Evolutionary conservation across 2,797 vertebrate genomes (phyloP).

Genomic region (Petrocephalus sullivani): DNA sequence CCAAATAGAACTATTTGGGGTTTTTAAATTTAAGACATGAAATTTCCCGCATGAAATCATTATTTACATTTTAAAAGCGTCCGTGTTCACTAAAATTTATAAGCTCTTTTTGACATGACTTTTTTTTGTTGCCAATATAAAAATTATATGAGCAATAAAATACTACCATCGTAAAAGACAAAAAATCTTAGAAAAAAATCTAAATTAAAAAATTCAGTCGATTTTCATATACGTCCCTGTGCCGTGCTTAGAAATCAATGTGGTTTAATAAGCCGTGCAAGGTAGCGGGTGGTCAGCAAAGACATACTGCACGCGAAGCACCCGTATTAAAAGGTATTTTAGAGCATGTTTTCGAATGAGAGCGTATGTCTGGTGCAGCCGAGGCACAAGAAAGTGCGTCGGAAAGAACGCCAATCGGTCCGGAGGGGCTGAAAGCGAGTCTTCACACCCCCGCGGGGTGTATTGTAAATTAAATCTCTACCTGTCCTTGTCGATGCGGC

Average conservation of each 20-base stretch:
- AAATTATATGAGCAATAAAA: not conserved
- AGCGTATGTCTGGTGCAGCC: not conserved
- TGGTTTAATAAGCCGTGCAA: not conserved
- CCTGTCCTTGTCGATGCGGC: not conserved
- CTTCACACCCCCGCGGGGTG: slow-evolving; percentile 18
- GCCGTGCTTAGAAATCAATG: not conserved
- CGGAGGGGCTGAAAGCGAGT: slow-evolving; percentile 16
- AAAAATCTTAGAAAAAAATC: not conserved
- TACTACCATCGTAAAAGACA: not conserved
- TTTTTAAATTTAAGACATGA: not conserved
- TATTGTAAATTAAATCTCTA: slow-evolving; percentile 13
- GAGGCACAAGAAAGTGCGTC: not conserved
- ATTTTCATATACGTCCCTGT: not conserved
- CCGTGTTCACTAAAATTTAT: not conserved
- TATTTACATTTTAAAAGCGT: not conserved
- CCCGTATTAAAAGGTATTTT: not conserved
- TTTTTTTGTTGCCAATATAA: slow-evolving; percentile 1
- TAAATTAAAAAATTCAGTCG: not conserved
- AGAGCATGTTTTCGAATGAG: not conserved
- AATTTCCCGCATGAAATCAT: not conserved
- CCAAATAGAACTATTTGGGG: not conserved
- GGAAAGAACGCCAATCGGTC: slow-evolving; percentile 20
- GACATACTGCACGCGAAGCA: not conserved
- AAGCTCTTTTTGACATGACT: not conserved
- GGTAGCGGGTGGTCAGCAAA: not conserved